Evolutionary conservation across 2,797 vertebrate genomes (phyloP).

Genomic region (Podargus strigoides): DNA sequence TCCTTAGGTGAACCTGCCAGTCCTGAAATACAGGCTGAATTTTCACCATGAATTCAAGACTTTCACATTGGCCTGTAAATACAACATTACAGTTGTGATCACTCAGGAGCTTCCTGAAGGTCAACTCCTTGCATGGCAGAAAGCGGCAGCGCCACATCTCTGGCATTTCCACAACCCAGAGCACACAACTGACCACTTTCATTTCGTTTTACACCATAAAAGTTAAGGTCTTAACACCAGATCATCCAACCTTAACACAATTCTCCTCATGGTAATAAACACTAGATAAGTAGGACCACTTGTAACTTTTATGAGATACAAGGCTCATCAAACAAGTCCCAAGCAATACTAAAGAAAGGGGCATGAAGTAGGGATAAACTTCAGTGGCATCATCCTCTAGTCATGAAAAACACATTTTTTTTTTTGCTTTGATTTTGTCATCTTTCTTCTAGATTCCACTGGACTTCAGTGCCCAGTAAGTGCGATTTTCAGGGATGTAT

Average conservation of each 20-base stretch:
- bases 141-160: background rate
- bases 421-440: background rate
- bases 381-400: background rate
- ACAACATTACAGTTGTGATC: accelerated
- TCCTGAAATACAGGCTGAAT: background rate
- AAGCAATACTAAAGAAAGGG: background rate
- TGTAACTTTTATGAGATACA: background rate
- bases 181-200: background rate
- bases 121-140: background rate
- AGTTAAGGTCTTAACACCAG: background rate
- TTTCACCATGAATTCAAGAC: background rate
- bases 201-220: background rate
- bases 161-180: background rate
- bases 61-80: background rate
- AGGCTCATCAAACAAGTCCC: background rate
- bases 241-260: background rate
- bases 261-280: background rate
- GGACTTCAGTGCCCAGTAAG: background rate
- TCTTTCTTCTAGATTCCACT: background rate
- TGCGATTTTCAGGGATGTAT: background rate
- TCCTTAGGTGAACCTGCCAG: background rate
- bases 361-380: background rate
- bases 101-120: background rate
- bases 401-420: background rate
- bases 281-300: background rate